These are phyloP conservation scores for Netelia virgata DNA, from an alignment of 2,888 invertebrate genomes.

Conservation along the genomic window DNA sequence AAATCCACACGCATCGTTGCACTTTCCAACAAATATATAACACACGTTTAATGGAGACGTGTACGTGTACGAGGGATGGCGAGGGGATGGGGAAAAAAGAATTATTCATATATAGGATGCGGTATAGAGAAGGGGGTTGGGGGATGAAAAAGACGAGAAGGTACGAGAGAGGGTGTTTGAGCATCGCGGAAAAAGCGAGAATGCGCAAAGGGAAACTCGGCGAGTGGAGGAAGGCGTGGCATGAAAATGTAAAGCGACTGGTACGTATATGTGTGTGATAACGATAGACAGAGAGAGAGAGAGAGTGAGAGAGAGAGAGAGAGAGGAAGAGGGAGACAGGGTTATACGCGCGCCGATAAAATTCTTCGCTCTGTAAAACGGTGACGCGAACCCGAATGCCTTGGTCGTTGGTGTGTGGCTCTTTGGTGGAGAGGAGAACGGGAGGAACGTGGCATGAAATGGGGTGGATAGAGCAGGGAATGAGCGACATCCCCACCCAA, in stretches of 20 bases:
- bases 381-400: slow-evolving; percentile 83
- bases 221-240: slow-evolving; percentile 73
- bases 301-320: slow-evolving; percentile 30
- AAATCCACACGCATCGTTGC: slow-evolving; percentile 8
- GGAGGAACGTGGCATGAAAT: slow-evolving; percentile 42
- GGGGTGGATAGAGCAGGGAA: slow-evolving; percentile 63
- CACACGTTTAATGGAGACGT: slow-evolving; percentile 13
- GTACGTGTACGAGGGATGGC: slow-evolving; percentile 54
- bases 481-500: neutral
- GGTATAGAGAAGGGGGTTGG: slow-evolving; percentile 15
- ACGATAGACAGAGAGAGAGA: too few species aligned
- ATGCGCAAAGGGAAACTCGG: slow-evolving; percentile 40
- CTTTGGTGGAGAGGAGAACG: slow-evolving; percentile 47
- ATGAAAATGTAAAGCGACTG: slow-evolving; percentile 81
- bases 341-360: slow-evolving; percentile 80
- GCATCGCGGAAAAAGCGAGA: slow-evolving; percentile 45
- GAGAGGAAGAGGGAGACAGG: slow-evolving; percentile 43
- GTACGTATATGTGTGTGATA: neutral
- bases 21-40: neutral
- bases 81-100: neutral
- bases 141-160: slow-evolving; percentile 30
- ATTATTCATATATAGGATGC: slow-evolving; percentile 2
- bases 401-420: slow-evolving; percentile 62
- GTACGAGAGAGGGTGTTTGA: slow-evolving; percentile 40
- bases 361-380: slow-evolving; percentile 82